Conservation (phyloP, 2,888 invertebrate genomes). For the Neria commutata region DNA sequence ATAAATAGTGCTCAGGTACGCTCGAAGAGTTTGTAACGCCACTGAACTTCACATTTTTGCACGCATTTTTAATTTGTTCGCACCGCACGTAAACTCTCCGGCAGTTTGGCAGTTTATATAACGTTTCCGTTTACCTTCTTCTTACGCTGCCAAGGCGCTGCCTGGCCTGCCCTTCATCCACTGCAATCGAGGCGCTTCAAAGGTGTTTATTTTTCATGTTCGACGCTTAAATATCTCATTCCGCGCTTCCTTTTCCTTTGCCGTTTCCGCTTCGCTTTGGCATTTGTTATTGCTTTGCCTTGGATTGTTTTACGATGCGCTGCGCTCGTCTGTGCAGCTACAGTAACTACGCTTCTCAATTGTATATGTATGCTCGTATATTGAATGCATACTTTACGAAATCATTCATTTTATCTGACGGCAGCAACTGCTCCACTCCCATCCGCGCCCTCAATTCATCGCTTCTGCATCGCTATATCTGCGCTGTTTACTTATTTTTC, state of each 20-base stretch:
- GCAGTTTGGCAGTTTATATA: background rate
- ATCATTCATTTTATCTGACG: slow-evolving; percentile 1
- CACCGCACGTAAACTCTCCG: slow-evolving; percentile 3
- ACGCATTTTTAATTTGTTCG: slow-evolving; percentile 17
- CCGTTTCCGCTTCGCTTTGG: background rate
- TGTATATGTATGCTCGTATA: too few relatives aligned
- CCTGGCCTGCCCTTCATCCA: background rate
- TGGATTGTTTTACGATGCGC: background rate
- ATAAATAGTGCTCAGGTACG: too few relatives aligned
- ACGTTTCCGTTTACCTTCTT: background rate
- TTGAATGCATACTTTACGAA: slow-evolving; percentile 9
- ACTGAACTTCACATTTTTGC: too few relatives aligned
- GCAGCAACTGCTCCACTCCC: background rate
- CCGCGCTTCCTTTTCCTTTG: background rate
- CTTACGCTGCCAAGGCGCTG: background rate
- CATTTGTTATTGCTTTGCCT: background rate
- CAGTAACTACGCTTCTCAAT: background rate
- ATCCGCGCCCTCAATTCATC: background rate
- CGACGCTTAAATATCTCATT: background rate
- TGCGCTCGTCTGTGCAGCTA: background rate
- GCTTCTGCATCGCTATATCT: background rate
- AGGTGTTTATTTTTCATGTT: slow-evolving; percentile 13
- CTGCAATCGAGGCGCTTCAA: background rate
- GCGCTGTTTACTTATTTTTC: background rate
- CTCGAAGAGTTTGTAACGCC: too few relatives aligned